A percentile compares a stretch with the other conserved stretches of the same genome.
These are phyloP conservation scores for Mionectes olivaceus DNA, from an alignment of 2,797 vertebrate species.

Conservation along the genomic window DNA sequence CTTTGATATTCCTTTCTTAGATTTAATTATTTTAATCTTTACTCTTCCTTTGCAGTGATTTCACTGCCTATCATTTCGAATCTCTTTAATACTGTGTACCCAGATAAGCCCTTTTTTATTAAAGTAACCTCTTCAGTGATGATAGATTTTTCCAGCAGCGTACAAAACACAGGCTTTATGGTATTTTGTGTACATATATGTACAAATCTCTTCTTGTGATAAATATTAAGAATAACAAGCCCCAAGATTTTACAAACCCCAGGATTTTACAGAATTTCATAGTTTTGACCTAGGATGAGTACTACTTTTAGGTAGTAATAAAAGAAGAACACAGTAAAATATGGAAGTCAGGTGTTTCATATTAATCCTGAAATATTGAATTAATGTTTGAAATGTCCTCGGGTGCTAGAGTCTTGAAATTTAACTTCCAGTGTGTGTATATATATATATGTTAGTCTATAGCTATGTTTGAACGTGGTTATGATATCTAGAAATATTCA, in stretches of 20 bases:
- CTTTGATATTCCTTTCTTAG: conserved; percentile 14
- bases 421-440: background rate
- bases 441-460: background rate
- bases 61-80: conserved; percentile 25
- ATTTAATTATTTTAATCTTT: conserved; percentile 21
- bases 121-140: conserved; percentile 27
- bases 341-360: background rate
- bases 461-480: background rate
- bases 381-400: background rate
- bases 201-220: conserved; percentile 27
- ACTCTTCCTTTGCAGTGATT: conserved; percentile 31
- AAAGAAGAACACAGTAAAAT: background rate
- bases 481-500: background rate
- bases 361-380: background rate
- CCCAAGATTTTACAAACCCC: background rate
- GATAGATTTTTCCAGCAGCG: conserved; percentile 41
- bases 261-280: background rate
- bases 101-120: conserved; percentile 52
- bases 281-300: background rate
- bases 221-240: conserved; percentile 41
- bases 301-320: background rate
- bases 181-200: conserved; percentile 26
- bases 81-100: conserved; percentile 44
- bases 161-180: conserved; percentile 13
- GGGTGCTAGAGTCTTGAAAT: background rate